A percentile compares a stretch with the other conserved stretches of the same genome.
phyloP scores from a whole-genome alignment of 2,113 vertebrate genomes.

The Notiomystis cincta region DNA sequence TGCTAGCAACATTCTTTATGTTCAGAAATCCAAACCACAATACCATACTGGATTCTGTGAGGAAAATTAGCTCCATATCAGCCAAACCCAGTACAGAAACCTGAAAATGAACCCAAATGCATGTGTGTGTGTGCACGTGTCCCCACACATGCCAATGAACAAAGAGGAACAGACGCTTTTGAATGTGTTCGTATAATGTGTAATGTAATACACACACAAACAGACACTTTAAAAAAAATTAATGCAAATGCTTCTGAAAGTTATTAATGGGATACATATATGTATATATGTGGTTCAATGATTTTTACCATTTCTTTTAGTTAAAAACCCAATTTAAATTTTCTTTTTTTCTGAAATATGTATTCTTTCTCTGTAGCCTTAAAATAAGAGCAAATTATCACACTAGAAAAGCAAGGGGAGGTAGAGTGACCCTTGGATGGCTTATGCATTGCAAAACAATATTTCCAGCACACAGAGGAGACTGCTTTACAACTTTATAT shows the following conservation, averaged over 20 bases:
- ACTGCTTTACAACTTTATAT: neutral
- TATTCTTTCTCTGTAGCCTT: neutral
- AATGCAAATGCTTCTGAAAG: neutral
- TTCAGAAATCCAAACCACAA: neutral
- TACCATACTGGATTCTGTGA: neutral
- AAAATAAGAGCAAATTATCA: neutral
- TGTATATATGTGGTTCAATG: neutral
- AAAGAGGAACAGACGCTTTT: neutral
- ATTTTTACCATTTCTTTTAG: neutral
- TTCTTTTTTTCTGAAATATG: neutral
- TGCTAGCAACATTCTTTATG: neutral
- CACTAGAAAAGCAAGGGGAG: neutral
- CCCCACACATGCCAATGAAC: neutral
- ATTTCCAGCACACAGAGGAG: neutral
- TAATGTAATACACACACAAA: neutral
- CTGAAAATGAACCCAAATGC: neutral
- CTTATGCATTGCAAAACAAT: neutral
- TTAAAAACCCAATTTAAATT: neutral
- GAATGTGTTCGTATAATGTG: neutral
- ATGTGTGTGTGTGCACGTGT: too few species aligned
- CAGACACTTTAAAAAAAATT: neutral
- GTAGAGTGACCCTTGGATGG: neutral
- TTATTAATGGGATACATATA: neutral
- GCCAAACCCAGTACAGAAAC: neutral
- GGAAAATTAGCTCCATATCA: neutral